These are phyloP conservation scores for Sialis lutaria DNA, from an alignment of 2,888 invertebrate species.

Conservation along the genomic window DNA sequence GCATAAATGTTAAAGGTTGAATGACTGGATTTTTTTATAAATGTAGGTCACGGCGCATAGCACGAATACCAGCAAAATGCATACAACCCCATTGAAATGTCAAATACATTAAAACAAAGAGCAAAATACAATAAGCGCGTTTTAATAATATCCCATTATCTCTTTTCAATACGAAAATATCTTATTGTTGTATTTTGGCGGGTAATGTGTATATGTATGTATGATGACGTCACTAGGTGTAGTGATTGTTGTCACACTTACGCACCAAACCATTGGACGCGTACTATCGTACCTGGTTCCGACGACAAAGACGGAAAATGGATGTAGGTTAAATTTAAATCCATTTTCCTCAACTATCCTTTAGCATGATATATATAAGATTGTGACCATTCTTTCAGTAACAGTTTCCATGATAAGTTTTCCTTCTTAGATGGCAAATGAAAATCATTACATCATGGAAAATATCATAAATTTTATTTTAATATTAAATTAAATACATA, in stretches of 20 bases:
- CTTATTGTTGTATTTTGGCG: conserved; percentile 11
- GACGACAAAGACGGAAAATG: neutral
- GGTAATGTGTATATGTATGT: too few relatives aligned
- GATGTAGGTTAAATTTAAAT: conserved; percentile 2
- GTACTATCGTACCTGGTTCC: conserved; percentile 3
- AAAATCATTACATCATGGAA: neutral
- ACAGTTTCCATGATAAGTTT: neutral
- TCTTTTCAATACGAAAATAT: conserved; percentile 10
- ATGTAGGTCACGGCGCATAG: conserved; percentile 2
- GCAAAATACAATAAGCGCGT: neutral
- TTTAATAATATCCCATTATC: conserved; percentile 1
- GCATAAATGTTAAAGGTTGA: too few relatives aligned
- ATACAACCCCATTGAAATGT: conserved; percentile 7
- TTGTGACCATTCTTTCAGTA: neutral
- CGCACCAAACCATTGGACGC: neutral
- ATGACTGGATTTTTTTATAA: too few relatives aligned
- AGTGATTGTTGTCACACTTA: neutral
- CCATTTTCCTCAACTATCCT: neutral
- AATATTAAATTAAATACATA: neutral
- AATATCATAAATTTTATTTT: neutral
- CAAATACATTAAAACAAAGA: neutral
- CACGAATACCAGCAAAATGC: conserved; percentile 15
- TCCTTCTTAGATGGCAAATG: neutral
- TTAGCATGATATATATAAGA: neutral
- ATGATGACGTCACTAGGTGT: neutral